A percentile compares a stretch with the other conserved stretches of the same genome.
Conservation (phyloP, 2,888 invertebrate species). For the Creontiades dilutus region DNA sequence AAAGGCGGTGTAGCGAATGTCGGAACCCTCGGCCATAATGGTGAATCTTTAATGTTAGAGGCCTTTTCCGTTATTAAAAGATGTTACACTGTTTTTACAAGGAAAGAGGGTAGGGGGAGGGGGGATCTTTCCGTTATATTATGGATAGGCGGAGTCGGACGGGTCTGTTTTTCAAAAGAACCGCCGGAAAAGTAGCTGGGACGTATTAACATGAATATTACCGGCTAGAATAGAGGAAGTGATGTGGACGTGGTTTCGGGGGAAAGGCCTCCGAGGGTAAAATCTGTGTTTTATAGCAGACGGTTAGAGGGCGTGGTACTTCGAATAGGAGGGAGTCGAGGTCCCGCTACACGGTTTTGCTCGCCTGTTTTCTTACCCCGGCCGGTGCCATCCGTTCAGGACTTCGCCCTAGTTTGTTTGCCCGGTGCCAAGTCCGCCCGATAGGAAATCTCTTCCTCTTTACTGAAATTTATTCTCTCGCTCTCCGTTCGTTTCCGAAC, state of each 20-base stretch:
- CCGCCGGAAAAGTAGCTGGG: slow-evolving; percentile 25
- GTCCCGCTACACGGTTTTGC: slow-evolving; percentile 29
- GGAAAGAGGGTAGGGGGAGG: no score
- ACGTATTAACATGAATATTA: slow-evolving; percentile 49
- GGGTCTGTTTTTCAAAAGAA: slow-evolving; percentile 37
- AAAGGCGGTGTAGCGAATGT: slow-evolving; percentile 60
- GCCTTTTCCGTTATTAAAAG: slow-evolving; percentile 57
- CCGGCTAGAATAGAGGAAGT: not conserved
- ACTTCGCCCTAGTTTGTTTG: slow-evolving; percentile 40
- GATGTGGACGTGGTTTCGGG: slow-evolving; percentile 21
- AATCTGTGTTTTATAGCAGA: slow-evolving; percentile 44
- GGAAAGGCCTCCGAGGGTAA: not conserved
- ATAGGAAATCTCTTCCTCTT: slow-evolving; percentile 3
- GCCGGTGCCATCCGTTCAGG: slow-evolving; percentile 43
- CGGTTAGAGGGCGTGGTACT: slow-evolving; percentile 15
- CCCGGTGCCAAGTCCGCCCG: slow-evolving; percentile 39
- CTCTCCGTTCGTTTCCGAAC: slow-evolving; percentile 6
- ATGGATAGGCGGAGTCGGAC: not conserved
- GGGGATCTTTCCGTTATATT: slow-evolving; percentile 7
- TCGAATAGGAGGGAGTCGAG: not conserved
- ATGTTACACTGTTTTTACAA: slow-evolving; percentile 59
- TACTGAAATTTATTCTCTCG: slow-evolving; percentile 35
- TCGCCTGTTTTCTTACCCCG: slow-evolving; percentile 44
- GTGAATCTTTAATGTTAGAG: slow-evolving; percentile 61
- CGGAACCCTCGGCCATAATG: slow-evolving; percentile 46